Conservation (phyloP, 23 tunicate species). For the Clavelina lepadiformis region DNA sequence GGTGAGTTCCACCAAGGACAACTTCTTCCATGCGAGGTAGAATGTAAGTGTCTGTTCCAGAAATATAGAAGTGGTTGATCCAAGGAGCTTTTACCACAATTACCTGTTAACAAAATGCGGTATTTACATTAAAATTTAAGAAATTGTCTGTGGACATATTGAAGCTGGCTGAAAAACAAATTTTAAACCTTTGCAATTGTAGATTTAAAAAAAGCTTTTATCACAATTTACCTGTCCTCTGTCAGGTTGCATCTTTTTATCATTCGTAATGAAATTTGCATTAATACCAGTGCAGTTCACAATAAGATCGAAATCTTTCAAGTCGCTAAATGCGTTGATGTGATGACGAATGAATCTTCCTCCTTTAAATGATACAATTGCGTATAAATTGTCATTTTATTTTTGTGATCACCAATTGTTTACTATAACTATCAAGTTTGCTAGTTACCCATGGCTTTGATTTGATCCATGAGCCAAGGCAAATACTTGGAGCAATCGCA, state of each 20-base stretch:
- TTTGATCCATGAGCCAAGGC: constrained; percentile 33
- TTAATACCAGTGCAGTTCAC: constrained; percentile 69
- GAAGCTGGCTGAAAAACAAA: no score
- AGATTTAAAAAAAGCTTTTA: no score
- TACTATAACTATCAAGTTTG: no score
- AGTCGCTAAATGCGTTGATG: constrained; percentile 32
- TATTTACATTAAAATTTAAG: no score
- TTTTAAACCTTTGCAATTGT: no score
- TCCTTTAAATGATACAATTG: no score
- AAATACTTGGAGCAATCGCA: constrained; percentile 50
- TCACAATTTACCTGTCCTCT: constrained; percentile 71
- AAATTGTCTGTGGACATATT: no score
- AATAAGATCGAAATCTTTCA: constrained; percentile 53
- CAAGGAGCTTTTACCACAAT: constrained; percentile 75
- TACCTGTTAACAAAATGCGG: constrained; percentile 52
- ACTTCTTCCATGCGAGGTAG: constrained; percentile 57
- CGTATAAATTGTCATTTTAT: no score
- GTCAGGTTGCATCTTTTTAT: constrained; percentile 33
- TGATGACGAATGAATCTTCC: constrained; percentile 50
- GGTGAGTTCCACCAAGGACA: constrained; percentile 71
- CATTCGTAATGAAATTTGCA: constrained; percentile 35
- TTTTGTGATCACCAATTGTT: no score
- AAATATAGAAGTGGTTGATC: constrained; percentile 49
- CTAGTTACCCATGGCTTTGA: constrained; percentile 30
- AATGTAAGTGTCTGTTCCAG: constrained; percentile 39